Percentiles rank a stretch among this genome's conserved stretches.
Conservation (phyloP, 2,797 vertebrate species). For the Dryobates pubescens region DNA sequence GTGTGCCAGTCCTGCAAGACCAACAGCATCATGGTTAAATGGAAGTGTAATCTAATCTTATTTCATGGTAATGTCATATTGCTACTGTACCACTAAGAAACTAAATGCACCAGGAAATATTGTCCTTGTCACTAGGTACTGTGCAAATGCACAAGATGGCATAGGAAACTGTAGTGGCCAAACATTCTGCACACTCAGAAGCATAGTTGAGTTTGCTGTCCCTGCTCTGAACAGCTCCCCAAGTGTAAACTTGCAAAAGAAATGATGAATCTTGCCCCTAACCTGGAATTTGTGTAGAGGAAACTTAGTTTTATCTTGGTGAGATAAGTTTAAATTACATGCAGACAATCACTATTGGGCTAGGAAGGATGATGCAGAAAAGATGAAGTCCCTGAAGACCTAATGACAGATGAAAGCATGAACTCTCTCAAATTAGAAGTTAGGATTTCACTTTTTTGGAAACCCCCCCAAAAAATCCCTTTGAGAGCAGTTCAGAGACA, state of each 20-base stretch:
- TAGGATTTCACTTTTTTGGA: background rate
- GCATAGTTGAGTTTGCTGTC: background rate
- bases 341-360: background rate
- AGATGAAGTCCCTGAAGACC: background rate
- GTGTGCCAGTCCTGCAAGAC: background rate
- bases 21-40: background rate
- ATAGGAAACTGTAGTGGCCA: background rate
- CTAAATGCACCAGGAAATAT: background rate
- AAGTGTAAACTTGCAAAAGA: background rate
- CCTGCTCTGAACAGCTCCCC: background rate
- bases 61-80: background rate
- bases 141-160: background rate
- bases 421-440: background rate
- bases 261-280: fast-evolving
- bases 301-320: background rate
- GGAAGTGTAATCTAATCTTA: background rate
- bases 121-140: background rate
- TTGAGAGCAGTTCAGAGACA: background rate
- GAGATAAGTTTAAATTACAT: background rate
- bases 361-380: background rate
- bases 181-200: background rate
- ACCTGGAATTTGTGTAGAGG: fast-evolving
- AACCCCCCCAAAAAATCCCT: background rate
- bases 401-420: background rate
- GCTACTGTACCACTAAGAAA: background rate